Evolutionary conservation across 2,797 vertebrate genomes (phyloP), one percentile per base, ranked within the genome.

Genomic region (Eulemur coronatus): DNA sequence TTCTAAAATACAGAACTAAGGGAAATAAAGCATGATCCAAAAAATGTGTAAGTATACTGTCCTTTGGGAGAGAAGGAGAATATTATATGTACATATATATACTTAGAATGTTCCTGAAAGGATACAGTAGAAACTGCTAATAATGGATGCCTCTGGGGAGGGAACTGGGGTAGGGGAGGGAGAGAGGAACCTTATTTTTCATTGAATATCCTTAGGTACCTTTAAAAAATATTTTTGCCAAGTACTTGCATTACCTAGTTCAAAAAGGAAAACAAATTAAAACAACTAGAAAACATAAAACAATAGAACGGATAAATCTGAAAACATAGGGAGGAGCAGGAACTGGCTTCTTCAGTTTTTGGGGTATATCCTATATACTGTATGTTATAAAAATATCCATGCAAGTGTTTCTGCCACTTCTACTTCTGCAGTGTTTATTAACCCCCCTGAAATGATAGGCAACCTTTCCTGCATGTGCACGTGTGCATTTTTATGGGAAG

Each of bases 231-330:
- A 35, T 41, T 93, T 78, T 57, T 81, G 30, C 2, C 69, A 89
- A 76, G 11, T 59, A 91, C 52, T 50, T 93, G 46, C 38, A 79
- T 46, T 73, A 84, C 63, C 17, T 65, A 88, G 18, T 48, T 24
- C 18, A 46, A 89, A 61, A 73, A 43, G 17, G 17, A 84, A 91
- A 79, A 46, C 38, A 72, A 78, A 43, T n/a, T 38, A 91, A 76
- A 94, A 61, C 4, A 92, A 89, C 69, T 80, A 61, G 38, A 82
- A 92, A 79, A 82, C 7, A 50, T 70, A 86, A 82, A 95, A 50
- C 28, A 93, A 75, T 30, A 80, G n/a, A 52, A 91, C 81, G 15
- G 43, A 57, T 55, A 67, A 57, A 33, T 57, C 41, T 79, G 35
- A 43, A 33, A 59, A 43, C 46, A 67, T 18, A 35, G 33, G 30